These are phyloP conservation scores for Coreius guichenoti DNA, from an alignment of 2,797 vertebrate species.

Conservation along the genomic window DNA sequence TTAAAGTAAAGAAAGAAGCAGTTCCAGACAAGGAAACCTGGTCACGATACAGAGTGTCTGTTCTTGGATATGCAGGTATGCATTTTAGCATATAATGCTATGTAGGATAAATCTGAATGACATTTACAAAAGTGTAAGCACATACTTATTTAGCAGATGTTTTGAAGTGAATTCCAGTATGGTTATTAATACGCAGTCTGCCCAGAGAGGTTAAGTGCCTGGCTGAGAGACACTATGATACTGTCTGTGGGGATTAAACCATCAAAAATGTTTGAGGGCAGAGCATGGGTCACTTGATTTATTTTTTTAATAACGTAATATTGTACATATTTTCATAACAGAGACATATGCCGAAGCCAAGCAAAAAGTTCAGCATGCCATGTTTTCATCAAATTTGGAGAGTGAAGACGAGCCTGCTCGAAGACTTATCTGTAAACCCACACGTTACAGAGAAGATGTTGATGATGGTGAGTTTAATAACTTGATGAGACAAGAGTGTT, in stretches of 20 bases:
- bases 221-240: background rate
- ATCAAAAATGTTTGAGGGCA: background rate
- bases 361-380: background rate
- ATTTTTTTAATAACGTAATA: background rate
- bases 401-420: background rate
- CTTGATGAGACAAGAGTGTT: background rate
- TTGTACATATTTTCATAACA: background rate
- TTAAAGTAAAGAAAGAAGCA: background rate
- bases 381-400: background rate
- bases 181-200: background rate
- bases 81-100: background rate
- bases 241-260: background rate
- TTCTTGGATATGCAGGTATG: constrained; percentile 8
- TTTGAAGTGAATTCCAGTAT: background rate
- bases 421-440: background rate
- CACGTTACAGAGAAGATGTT: background rate
- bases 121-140: background rate
- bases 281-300: background rate
- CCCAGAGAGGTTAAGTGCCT: background rate
- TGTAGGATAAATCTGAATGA: background rate
- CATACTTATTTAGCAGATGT: background rate
- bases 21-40: constrained; percentile 1
- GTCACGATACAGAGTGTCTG: background rate
- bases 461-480: background rate
- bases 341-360: background rate